phyloP scores from a whole-genome alignment of 2,113 vertebrate genomes.

The Perccottus glenii region DNA sequence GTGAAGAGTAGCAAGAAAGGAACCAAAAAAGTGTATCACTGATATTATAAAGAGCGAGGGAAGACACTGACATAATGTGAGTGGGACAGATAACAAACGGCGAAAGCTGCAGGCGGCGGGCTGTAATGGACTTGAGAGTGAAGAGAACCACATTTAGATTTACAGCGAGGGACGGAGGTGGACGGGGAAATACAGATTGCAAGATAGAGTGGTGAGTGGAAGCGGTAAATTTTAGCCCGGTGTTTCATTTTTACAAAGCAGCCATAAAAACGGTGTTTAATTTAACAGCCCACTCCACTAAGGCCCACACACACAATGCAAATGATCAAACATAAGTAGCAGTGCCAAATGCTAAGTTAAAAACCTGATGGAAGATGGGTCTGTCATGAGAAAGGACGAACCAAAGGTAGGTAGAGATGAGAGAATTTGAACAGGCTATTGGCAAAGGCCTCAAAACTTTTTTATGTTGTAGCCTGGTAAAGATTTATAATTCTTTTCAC shows the following conservation, averaged over 20 bases:
- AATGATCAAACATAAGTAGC: slow-evolving; percentile 8
- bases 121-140: slow-evolving; percentile 72
- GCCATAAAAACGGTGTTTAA: slow-evolving; percentile 62
- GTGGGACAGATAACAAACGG: slow-evolving; percentile 67
- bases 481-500: no score
- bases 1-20: not conserved
- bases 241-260: slow-evolving; percentile 59
- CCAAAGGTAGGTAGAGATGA: no score
- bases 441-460: no score
- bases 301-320: slow-evolving; percentile 18
- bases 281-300: slow-evolving; percentile 46
- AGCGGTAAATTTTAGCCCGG: slow-evolving; percentile 60
- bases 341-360: not conserved
- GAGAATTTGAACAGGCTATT: no score
- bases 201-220: slow-evolving; percentile 65
- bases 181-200: slow-evolving; percentile 43
- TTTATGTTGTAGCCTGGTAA: no score
- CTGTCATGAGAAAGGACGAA: no score
- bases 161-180: slow-evolving; percentile 55
- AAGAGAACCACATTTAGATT: slow-evolving; percentile 65
- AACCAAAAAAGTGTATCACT: slow-evolving; percentile 51
- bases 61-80: slow-evolving; percentile 62
- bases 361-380: not conserved
- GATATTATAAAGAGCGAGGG: slow-evolving; percentile 60
- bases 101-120: slow-evolving; percentile 64